These are phyloP conservation scores for Myrmecophaga tridactyla DNA, from an alignment of 2,113 vertebrate genomes.

Conservation along the genomic window DNA sequence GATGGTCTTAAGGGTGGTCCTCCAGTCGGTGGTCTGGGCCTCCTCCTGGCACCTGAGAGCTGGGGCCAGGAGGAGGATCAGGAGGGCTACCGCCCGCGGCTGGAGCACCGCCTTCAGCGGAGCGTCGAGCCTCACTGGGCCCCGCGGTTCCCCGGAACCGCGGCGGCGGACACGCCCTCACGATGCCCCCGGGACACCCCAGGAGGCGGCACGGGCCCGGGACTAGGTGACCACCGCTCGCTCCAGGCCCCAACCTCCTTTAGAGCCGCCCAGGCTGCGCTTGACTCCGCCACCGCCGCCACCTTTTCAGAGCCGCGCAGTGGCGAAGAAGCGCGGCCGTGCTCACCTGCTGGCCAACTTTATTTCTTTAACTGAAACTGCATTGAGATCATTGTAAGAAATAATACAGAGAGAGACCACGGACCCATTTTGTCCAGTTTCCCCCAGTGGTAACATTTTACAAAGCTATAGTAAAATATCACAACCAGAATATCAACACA, in stretches of 20 bases:
- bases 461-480: background rate
- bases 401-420: background rate
- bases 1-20: constrained; percentile 90
- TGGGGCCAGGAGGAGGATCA: background rate
- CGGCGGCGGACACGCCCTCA: background rate
- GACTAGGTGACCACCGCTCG: too few species aligned
- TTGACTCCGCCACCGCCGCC: too few species aligned
- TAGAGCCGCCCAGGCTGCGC: background rate
- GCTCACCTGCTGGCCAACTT: too few species aligned
- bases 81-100: background rate
- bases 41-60: background rate
- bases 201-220: too few species aligned
- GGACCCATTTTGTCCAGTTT: background rate
- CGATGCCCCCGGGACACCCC: too few species aligned
- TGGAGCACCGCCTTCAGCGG: background rate
- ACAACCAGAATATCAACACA: background rate
- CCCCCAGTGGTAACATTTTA: background rate
- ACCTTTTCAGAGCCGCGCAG: rapidly evolving
- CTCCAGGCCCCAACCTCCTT: background rate
- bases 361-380: background rate
- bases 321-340: too few species aligned
- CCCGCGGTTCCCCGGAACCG: too few species aligned
- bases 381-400: background rate
- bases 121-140: background rate
- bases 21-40: constrained; percentile 89